Percentiles rank a stretch among this genome's conserved stretches.
Conservation (phyloP, 2,797 vertebrate species). For the Anisognathus igniventris region DNA sequence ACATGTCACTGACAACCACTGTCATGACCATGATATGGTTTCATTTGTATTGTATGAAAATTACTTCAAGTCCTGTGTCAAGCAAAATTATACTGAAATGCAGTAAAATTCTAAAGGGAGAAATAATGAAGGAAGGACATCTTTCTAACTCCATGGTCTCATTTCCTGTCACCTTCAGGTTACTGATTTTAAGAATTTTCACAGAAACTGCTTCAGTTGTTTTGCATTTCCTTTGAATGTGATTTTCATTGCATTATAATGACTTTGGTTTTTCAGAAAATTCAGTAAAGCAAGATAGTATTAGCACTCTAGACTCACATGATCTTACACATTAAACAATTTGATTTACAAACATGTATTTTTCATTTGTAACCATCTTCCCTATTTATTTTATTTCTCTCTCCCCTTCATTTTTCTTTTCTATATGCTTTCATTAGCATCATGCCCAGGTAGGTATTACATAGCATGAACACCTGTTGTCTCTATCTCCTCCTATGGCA, state of each 20-base stretch:
- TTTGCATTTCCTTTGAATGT: not conserved
- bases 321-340: not conserved
- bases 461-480: slow-evolving; percentile 51
- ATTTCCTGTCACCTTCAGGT: not conserved
- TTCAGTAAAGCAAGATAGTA: not conserved
- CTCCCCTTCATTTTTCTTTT: slow-evolving; percentile 43
- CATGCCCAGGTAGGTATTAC: slow-evolving; percentile 84
- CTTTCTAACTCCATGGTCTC: not conserved
- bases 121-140: not conserved
- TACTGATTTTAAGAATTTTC: not conserved
- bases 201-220: not conserved
- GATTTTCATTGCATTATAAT: not conserved
- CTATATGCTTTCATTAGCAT: slow-evolving; percentile 77
- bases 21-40: no score
- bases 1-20: not conserved
- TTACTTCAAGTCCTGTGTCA: not conserved
- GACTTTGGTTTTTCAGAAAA: not conserved
- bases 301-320: not conserved
- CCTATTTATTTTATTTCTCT: slow-evolving; percentile 66
- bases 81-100: not conserved
- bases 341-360: slow-evolving; percentile 10
- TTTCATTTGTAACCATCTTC: slow-evolving; percentile 66
- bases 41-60: not conserved
- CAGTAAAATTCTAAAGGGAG: not conserved
- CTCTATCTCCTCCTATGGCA: not conserved